Base-by-base conservation (phyloP, 1,140 invertebrate genomes). In the Saccostrea cuccullata region DNA sequence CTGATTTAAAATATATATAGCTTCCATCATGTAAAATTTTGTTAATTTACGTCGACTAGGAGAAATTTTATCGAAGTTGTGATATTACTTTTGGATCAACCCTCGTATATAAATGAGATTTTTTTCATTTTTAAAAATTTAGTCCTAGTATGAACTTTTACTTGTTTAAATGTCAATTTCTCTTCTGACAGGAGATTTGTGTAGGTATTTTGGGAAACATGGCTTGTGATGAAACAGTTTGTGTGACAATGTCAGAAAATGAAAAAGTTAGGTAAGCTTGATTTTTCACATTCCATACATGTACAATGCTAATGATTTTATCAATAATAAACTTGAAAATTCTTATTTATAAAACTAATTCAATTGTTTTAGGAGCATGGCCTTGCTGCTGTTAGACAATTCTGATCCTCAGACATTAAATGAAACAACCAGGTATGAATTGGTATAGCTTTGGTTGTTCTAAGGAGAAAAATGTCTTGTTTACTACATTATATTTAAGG, bases 131-230 rank as follows among this genome's bases (percentile, higher is more conserved):
- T 47, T 47, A 47, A 47, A 47, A 47, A 47, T 47, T 47, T 47
- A 47, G 47, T 47, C 47, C 9, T 47, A 8, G 9, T 47, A 9
- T 47, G 47, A 47, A 47, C 9, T 47, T 47, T 36, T 1, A 36
- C 30, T 36, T 36, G 30, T 36, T 36, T 47, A 47, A 47, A 47
- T 47, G 47, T 17, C 56, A 73, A 73, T 73, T n/a, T 77, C 23
- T 77, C 13, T 23, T 86, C 23, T 91, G 91, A 26, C 87, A 94
- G 93, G 93, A 94, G 90, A 94, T 94, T n/a, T 92, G 92, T 89
- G 90, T 94, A 67, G 94, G 94, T 55, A 94, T 94, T 82, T 90
- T 94, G 12, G 93, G 93, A 17, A 94, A 94, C 82, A 93, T 94
- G 92, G 92, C 92, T 13, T 94, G 93, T 91, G 91, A 92, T 85